These are phyloP conservation scores for Pseudachorutes palmiensis DNA, from an alignment of 1,140 invertebrate species.

Conservation along the genomic window DNA sequence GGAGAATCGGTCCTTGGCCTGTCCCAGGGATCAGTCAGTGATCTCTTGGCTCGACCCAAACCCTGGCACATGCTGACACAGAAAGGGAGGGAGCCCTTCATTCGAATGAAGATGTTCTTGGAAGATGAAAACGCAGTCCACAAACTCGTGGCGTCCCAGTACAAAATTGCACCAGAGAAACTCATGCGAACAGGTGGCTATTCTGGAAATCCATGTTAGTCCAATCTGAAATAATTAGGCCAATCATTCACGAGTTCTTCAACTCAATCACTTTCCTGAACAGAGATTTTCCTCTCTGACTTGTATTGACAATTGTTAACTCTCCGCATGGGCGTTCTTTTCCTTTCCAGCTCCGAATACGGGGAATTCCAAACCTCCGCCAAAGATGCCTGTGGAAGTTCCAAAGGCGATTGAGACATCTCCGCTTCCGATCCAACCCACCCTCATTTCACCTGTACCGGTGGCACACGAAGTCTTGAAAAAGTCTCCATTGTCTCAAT, in stretches of 20 bases:
- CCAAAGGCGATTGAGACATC: slow-evolving; percentile 36
- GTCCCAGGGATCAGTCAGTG: slow-evolving; percentile 91
- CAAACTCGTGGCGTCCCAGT: slow-evolving; percentile 91
- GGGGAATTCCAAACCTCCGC: slow-evolving; percentile 25
- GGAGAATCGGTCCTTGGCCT: slow-evolving; percentile 94
- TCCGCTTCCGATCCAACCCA: slow-evolving; percentile 43
- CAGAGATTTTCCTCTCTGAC: too few relatives aligned
- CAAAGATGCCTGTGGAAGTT: slow-evolving; percentile 27
- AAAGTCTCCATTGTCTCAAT: slow-evolving; percentile 42
- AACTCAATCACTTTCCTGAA: too few relatives aligned
- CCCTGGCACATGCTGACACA: slow-evolving; percentile 97
- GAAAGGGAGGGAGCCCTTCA: slow-evolving; percentile 93
- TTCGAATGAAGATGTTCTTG: slow-evolving; percentile 96
- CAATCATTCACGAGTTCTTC: too few relatives aligned
- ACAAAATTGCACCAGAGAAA: slow-evolving; percentile 94
- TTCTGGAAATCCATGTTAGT: slow-evolving; percentile 66
- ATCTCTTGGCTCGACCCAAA: slow-evolving; percentile 86
- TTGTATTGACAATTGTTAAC: too few relatives aligned
- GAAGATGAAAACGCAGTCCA: slow-evolving; percentile 95
- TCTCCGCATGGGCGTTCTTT: too few relatives aligned
- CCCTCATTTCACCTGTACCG: slow-evolving; percentile 48
- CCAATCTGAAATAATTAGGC: neutral
- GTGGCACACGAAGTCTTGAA: slow-evolving; percentile 31
- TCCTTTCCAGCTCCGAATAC: slow-evolving; percentile 26
- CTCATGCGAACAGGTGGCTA: slow-evolving; percentile 89